These are phyloP conservation scores for Ceriagrion tenellum DNA, from an alignment of 2,888 invertebrate species.

Conservation along the genomic window DNA sequence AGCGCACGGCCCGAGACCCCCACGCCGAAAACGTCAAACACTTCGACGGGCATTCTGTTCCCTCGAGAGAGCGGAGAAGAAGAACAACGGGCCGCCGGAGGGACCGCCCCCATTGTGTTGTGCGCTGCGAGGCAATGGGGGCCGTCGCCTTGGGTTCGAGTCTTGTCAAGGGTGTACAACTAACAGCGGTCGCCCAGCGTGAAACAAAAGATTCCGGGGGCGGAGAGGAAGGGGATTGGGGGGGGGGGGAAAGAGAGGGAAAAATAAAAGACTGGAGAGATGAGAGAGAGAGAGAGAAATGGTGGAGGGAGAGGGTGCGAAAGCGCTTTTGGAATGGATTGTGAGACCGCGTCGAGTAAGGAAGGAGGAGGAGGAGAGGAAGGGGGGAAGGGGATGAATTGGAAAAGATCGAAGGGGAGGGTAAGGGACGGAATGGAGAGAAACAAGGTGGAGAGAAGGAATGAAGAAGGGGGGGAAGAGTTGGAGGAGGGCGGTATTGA, in stretches of 20 bases:
- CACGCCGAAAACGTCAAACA: constrained; percentile 36
- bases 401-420: not conserved
- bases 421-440: not conserved
- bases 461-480: not conserved
- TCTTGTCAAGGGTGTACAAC: constrained; percentile 55
- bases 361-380: not conserved
- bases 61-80: not conserved
- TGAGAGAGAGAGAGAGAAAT: constrained; percentile 20
- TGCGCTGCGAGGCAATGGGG: constrained; percentile 20
- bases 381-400: not conserved
- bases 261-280: not conserved
- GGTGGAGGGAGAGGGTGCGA: not conserved
- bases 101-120: constrained; percentile 12
- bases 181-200: constrained; percentile 47
- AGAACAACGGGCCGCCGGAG: constrained; percentile 9
- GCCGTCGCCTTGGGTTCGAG: constrained; percentile 61
- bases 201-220: constrained; percentile 34
- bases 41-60: constrained; percentile 42
- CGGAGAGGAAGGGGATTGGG: not conserved
- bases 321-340: constrained; percentile 13
- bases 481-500: not conserved
- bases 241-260: not conserved
- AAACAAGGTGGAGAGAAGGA: not conserved
- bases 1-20: not conserved
- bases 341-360: constrained; percentile 34